A percentile compares a stretch with the other conserved stretches of the same genome.
Conservation (phyloP, 2,113 vertebrate species). For the Hymenochirus boettgeri region DNA sequence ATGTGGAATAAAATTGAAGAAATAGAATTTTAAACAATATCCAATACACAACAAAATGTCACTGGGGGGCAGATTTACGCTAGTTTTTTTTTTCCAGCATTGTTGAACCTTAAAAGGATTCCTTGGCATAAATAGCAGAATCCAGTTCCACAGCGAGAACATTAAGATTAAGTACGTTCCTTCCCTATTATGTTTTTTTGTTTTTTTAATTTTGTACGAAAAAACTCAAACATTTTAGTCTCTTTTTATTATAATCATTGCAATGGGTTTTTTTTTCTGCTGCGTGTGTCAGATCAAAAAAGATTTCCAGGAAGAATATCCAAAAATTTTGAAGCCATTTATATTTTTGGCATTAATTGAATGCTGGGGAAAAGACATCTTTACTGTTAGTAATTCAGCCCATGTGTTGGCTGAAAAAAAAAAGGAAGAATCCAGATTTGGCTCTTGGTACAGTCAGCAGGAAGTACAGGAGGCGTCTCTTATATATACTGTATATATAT, state of each 20-base stretch:
- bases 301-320: conserved; percentile 38
- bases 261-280: conserved; percentile 5
- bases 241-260: conserved; percentile 18
- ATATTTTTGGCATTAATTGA: conserved; percentile 49
- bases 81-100: background rate
- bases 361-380: conserved; percentile 40
- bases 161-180: conserved; percentile 18
- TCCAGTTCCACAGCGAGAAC: conserved; percentile 5
- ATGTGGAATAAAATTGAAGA: no score
- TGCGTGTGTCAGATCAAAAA: conserved; percentile 35
- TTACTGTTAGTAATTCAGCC: conserved; percentile 50
- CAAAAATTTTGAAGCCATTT: conserved; percentile 24
- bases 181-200: conserved; percentile 10
- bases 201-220: conserved; percentile 20
- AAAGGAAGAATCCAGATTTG: conserved; percentile 9
- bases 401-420: conserved; percentile 42
- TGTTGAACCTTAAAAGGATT: background rate
- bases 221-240: background rate
- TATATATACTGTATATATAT: no score
- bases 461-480: no score
- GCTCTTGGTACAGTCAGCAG: conserved; percentile 46
- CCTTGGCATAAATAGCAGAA: background rate
- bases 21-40: no score
- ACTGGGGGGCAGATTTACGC: no score
- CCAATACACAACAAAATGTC: no score